Evolutionary conservation across 2,888 invertebrate genomes (phyloP).

Genomic region (Nomada ferruginata): DNA sequence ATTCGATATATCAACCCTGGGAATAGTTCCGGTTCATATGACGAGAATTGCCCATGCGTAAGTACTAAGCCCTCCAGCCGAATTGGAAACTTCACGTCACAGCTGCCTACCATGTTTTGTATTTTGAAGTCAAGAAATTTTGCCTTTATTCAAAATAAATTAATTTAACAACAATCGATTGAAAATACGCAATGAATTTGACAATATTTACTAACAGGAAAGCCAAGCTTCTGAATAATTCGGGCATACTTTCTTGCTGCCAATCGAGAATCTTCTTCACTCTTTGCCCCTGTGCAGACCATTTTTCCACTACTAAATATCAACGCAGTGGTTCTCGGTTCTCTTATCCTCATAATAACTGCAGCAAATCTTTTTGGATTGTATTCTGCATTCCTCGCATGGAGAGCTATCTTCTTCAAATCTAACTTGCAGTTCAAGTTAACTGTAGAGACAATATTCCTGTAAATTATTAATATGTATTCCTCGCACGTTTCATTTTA

Average conservation of each 20-base stretch:
- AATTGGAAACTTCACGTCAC: conserved; percentile 94
- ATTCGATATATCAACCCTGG: conserved; percentile 99
- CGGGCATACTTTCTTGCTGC: conserved; percentile 93
- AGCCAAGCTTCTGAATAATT: conserved; percentile 92
- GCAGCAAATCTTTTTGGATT: conserved; percentile 99
- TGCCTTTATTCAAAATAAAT: conserved; percentile 84
- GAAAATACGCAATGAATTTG: conserved; percentile 4
- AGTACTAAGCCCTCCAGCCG: conserved; percentile 91
- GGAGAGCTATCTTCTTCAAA: conserved; percentile 97
- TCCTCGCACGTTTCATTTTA: neutral
- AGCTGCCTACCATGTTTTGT: conserved; percentile 94
- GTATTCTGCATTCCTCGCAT: conserved; percentile 99
- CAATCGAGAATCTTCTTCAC: conserved; percentile 91
- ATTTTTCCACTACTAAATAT: conserved; percentile 95
- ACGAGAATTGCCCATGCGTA: conserved; percentile 91
- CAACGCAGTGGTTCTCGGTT: conserved; percentile 94
- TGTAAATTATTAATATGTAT: conserved; percentile 80
- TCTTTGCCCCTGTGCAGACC: conserved; percentile 95
- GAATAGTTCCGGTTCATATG: conserved; percentile 98
- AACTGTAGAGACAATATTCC: conserved; percentile 99
- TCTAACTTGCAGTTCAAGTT: conserved; percentile 98
- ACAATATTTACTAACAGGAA: conserved; percentile 85
- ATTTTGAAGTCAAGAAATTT: conserved; percentile 93
- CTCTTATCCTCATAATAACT: conserved; percentile 96
- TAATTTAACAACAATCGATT: conserved; percentile 30